Conservation (phyloP, 1,140 invertebrate species). For the Colletes latitarsis region DNA sequence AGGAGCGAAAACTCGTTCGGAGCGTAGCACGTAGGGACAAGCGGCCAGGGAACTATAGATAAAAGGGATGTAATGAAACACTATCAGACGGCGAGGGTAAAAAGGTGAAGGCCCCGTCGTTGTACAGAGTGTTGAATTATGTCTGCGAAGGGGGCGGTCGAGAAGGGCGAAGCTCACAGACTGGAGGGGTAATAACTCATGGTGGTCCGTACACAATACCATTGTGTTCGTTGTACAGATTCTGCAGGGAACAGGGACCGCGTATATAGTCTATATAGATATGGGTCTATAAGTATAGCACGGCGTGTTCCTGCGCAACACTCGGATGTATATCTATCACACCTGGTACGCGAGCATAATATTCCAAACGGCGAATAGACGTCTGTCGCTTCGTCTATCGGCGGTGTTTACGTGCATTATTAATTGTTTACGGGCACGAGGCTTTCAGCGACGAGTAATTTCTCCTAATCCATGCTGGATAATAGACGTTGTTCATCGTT, state of each 20-base stretch:
- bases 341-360: slow-evolving; percentile 20
- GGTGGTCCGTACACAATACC: slow-evolving; percentile 76
- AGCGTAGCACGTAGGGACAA: slow-evolving; percentile 18
- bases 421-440: slow-evolving; percentile 1
- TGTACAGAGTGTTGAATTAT: slow-evolving; percentile 78
- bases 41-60: slow-evolving; percentile 43
- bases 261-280: slow-evolving; percentile 14
- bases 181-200: slow-evolving; percentile 79
- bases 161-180: slow-evolving; percentile 65
- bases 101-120: slow-evolving; percentile 64
- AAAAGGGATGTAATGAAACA: slow-evolving; percentile 70
- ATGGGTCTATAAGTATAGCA: slow-evolving; percentile 31
- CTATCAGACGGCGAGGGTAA: slow-evolving; percentile 67
- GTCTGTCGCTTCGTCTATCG: slow-evolving; percentile 15
- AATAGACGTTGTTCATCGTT: background rate
- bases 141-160: slow-evolving; percentile 59
- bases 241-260: slow-evolving; percentile 60
- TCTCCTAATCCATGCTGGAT: slow-evolving; percentile 1
- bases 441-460: slow-evolving; percentile 12
- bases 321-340: slow-evolving; percentile 33
- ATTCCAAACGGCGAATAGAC: slow-evolving; percentile 16
- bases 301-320: slow-evolving; percentile 4
- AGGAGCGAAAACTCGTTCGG: background rate
- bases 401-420: slow-evolving; percentile 30
- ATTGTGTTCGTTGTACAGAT: slow-evolving; percentile 76